phyloP scores from a whole-genome alignment of 2,797 vertebrate species.

The Bucorvus abyssinicus region DNA sequence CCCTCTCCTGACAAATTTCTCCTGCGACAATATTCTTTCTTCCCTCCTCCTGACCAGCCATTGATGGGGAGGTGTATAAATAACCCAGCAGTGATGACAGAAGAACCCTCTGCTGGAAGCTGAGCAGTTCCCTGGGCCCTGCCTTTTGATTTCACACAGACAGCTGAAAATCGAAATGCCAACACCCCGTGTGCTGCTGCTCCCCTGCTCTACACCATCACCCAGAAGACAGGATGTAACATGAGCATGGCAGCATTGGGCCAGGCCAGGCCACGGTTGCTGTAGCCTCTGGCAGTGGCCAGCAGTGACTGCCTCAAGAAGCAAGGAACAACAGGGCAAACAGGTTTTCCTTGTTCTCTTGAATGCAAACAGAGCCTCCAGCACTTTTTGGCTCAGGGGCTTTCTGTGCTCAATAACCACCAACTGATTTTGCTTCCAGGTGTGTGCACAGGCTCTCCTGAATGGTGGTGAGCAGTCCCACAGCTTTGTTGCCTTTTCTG shows the following conservation, averaged over 20 bases:
- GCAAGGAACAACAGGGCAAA: background rate
- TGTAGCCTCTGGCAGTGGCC: background rate
- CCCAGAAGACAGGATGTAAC: background rate
- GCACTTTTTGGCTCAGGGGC: background rate
- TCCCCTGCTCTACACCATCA: background rate
- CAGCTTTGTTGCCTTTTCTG: background rate
- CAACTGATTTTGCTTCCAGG: background rate
- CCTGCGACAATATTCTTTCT: background rate
- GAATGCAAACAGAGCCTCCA: background rate
- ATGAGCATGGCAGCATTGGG: rapidly evolving
- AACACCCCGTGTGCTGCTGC: background rate
- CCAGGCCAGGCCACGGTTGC: background rate
- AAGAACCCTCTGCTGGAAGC: background rate
- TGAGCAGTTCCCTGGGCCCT: background rate
- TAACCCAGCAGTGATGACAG: background rate
- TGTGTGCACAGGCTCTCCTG: background rate
- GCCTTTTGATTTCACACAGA: background rate
- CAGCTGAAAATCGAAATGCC: background rate
- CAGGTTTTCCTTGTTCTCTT: background rate
- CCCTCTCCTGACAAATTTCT: background rate
- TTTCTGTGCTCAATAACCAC: background rate
- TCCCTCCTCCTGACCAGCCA: background rate
- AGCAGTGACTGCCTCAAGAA: background rate
- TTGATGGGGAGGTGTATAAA: background rate
- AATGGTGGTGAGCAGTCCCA: background rate